A percentile compares a stretch with the other conserved stretches of the same genome.
Conservation (phyloP, 2,888 invertebrate species). For the Copidosoma aretas region DNA sequence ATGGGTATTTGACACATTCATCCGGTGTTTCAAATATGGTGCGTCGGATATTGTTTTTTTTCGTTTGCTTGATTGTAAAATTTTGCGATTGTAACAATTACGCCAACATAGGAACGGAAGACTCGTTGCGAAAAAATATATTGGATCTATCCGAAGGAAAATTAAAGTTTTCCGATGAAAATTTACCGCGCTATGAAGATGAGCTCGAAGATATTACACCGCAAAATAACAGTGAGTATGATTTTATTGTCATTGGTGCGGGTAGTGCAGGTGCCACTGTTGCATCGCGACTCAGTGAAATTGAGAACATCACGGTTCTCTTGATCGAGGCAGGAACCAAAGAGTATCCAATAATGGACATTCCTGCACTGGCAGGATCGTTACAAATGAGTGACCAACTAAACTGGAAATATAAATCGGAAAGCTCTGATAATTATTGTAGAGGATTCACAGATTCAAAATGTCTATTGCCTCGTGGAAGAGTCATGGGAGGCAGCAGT, state of each 20-base stretch:
- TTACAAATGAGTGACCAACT: constrained; percentile 72
- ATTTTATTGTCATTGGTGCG: constrained; percentile 85
- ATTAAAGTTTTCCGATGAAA: not conserved
- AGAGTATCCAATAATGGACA: constrained; percentile 77
- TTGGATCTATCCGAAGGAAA: not conserved
- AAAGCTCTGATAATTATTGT: constrained; percentile 77
- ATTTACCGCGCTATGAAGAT: constrained; percentile 43
- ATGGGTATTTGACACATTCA: no score
- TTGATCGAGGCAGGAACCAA: constrained; percentile 78
- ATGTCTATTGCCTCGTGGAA: constrained; percentile 67
- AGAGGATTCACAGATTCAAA: constrained; percentile 62
- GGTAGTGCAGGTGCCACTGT: constrained; percentile 90
- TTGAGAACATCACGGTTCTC: constrained; percentile 81
- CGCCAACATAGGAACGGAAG: not conserved
- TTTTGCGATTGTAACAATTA: constrained; percentile 2
- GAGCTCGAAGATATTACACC: constrained; percentile 66
- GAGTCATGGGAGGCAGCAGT: constrained; percentile 82
- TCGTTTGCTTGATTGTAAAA: not conserved
- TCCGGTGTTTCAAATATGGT: no score
- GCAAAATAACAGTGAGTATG: constrained; percentile 71
- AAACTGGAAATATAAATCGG: constrained; percentile 83
- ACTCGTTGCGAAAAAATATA: not conserved
- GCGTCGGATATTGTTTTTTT: not conserved
- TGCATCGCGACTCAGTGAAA: constrained; percentile 82
- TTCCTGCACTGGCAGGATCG: constrained; percentile 75